These are phyloP conservation scores for cattle (Bos taurus) DNA, from an alignment of 2,113 vertebrate species.

Conservation along the genomic window ARS-UCD2.0 NC_037345.1:56822001-56822500, in stretches of 20 bases:
- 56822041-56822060: background rate
- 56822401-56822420: background rate
- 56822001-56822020: background rate
- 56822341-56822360: background rate
- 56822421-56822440: accelerated
- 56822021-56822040: background rate
- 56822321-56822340: background rate
- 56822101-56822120: accelerated
- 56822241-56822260: background rate
- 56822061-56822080: background rate
- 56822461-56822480: too few species aligned
- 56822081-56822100: background rate
- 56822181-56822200: background rate
- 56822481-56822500: accelerated
- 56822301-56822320: background rate
- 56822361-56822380: background rate
- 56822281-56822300: background rate
- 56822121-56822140: background rate
- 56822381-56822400: background rate
- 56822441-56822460: too few species aligned
- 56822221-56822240: background rate
- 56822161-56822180: background rate
- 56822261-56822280: background rate
- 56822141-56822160: background rate
- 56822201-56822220: background rate